Base-by-base conservation (phyloP, 2,113 vertebrate species). In the Oreochromis tanganicae region DNA sequence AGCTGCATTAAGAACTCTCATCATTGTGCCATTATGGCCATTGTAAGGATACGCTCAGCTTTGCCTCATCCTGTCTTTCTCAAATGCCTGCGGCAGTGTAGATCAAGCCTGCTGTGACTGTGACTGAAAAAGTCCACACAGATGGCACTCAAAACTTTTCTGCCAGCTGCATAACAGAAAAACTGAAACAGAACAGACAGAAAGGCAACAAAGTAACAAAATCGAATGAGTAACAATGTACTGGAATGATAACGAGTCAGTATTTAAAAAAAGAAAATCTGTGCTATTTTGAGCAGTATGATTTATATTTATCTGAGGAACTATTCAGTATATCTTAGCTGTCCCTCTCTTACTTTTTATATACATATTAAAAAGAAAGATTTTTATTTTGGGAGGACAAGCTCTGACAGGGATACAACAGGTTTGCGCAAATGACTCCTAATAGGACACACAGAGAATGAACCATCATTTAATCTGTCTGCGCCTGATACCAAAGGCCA, bases 1-100 rank as follows among this genome's bases (percentile, higher is more conserved):
- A 94, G 90, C 92, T 89, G 85, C 88, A 90, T 87, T 89, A 84
- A 93, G 89, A 93, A 91, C 81, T 93, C 91, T 91, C 88, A 81
- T 92, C 93, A 94, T 94, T 95, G 91, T 94, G 83, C 88, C 92
- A 94, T 92, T 91, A 93, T 91, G 91, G 84, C 93, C 91, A 90
- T 89, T 93, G 95, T 95, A 91, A 91, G 95, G 89, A 92, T 87
- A 89, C 57, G 63, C 80, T 89, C 66, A 81, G 89, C 84, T 88
- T 90, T 91, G 92, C 83, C 81, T 94, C 84, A 90, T 82, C 79
- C 85, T 79, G 83, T 91, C 89, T 88, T 73, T 61, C 81, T 93
- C 82, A 89, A 86, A 87, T 38, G 63, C 92, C 93, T 83, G 87
- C 82, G 52, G 91, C 91, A 90, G 75, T 83, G 85, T 84, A 13